phyloP scores from a whole-genome alignment of 1,140 invertebrate genomes.

The Drosophila parvula region DNA sequence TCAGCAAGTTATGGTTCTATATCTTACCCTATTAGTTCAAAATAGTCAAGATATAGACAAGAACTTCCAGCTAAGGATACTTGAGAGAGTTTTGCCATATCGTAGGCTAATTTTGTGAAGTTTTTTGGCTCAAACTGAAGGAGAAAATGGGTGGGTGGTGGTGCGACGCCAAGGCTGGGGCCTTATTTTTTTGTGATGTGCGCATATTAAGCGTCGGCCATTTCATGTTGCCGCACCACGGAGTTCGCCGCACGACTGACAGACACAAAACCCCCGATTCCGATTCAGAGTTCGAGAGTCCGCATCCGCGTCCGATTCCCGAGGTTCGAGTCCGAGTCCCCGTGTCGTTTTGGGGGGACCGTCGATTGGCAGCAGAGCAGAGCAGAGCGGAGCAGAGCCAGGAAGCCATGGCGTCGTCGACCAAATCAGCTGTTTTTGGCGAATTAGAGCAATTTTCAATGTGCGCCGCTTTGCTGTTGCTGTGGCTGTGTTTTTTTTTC shows the following conservation, averaged over 20 bases:
- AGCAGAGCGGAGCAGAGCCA: constrained; percentile 42
- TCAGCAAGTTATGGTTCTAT: too few species aligned
- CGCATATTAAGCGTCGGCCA: constrained; percentile 73
- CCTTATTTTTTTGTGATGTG: constrained; percentile 57
- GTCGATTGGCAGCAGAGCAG: constrained; percentile 59
- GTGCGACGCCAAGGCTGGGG: not conserved
- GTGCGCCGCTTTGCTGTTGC: constrained; percentile 54
- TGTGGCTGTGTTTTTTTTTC: constrained; percentile 2
- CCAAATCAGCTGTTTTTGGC: constrained; percentile 79
- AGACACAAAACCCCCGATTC: constrained; percentile 50
- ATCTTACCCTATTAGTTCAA: not conserved
- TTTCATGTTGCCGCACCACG: constrained; percentile 77
- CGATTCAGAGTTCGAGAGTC: constrained; percentile 45
- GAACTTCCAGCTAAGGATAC: too few species aligned
- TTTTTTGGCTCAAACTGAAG: not conserved
- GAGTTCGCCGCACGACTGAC: constrained; percentile 73
- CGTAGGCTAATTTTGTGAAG: constrained; percentile 1
- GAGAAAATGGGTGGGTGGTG: not conserved
- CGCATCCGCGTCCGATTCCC: constrained; percentile 27
- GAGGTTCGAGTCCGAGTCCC: constrained; percentile 42
- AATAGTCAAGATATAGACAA: not conserved
- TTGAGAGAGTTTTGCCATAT: not conserved
- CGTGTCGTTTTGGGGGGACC: constrained; percentile 33
- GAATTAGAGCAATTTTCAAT: constrained; percentile 82
- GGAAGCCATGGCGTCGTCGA: constrained; percentile 52